Conservation (phyloP, 2,797 vertebrate species). For the Gadopsis marmoratus region DNA sequence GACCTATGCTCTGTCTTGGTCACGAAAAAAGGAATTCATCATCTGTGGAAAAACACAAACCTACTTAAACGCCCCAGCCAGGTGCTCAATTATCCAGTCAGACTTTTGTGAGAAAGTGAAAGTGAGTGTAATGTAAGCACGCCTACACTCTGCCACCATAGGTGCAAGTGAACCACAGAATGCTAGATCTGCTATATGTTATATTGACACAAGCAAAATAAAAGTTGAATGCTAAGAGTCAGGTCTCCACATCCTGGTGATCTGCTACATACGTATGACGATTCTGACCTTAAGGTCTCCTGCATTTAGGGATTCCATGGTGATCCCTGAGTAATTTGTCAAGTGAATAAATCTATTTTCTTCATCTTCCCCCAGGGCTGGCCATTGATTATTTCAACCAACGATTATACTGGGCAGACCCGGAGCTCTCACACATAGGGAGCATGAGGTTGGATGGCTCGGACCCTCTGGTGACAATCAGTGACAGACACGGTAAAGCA, state of each 20-base stretch:
- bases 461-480: constrained; percentile 90
- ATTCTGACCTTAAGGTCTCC: constrained; percentile 40
- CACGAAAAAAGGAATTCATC: constrained; percentile 75
- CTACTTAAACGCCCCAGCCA: constrained; percentile 66
- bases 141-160: constrained; percentile 23
- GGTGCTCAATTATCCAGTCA: constrained; percentile 66
- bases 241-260: constrained; percentile 18
- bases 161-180: constrained; percentile 3
- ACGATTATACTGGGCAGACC: constrained; percentile 97
- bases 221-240: constrained; percentile 38
- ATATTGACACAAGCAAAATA: constrained; percentile 31
- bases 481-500: constrained; percentile 91
- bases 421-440: constrained; percentile 95
- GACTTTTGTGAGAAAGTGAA: constrained; percentile 53
- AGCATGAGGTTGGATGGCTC: constrained; percentile 96
- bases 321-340: constrained; percentile 71
- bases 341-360: constrained; percentile 73
- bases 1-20: constrained; percentile 66
- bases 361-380: constrained; percentile 87
- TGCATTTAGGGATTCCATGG: constrained; percentile 43
- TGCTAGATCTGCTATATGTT: constrained; percentile 10
- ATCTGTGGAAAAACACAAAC: constrained; percentile 70
- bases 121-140: constrained; percentile 47
- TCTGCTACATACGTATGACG: constrained; percentile 20
- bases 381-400: constrained; percentile 96